Evolutionary conservation across 2,888 invertebrate species (phyloP), one percentile per base, ranked within the genome.

Genomic region (Electrophaes corylata): DNA sequence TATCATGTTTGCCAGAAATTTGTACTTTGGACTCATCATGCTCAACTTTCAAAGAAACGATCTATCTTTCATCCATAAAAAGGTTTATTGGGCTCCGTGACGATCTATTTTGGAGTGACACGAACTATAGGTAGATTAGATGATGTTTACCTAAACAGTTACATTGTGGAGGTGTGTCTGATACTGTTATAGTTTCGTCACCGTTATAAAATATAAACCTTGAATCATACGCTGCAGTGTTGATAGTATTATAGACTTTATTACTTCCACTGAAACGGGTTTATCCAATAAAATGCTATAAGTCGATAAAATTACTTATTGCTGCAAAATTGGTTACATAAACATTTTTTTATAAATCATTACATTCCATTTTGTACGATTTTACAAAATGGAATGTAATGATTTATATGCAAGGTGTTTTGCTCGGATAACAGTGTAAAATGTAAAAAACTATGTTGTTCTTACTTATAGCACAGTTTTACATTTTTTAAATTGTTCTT

Each of bases 151-250:
- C 26, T 10, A 43, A 37, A 46, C 53, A 23, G 37, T 54, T 19
- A 49, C 14, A 49, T 55, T 33, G n/a, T n/a, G 49, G 57, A 63
- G 66, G 63, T 64, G 64, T 66, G 66, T 62, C 60, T 26, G n/a
- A 37, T 19, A 19, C 26, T 26, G 23, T 37, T 37, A 6, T 26
- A 31, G 45, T 45, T 50, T 57, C 45, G 56, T 50, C 50, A 57
- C 19, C 44, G 23, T 37, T 31, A 33, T 33, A 16, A 55, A 43
- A 43, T 45, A 47, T 29, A 5, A 48, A 29, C 35, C 43, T 52
- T 43, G 31, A 47, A 47, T 39, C 12, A 33, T 48, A 39, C 48
- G 19, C 23, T 39, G 10, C 16, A 19, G 40, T 23, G 19, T 46
- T 37, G 46, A 41, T 35, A 46, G 40, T 10, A 35, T n/a, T 16